Base-by-base conservation (phyloP, 2,113 vertebrate genomes). In the Apus apus region DNA sequence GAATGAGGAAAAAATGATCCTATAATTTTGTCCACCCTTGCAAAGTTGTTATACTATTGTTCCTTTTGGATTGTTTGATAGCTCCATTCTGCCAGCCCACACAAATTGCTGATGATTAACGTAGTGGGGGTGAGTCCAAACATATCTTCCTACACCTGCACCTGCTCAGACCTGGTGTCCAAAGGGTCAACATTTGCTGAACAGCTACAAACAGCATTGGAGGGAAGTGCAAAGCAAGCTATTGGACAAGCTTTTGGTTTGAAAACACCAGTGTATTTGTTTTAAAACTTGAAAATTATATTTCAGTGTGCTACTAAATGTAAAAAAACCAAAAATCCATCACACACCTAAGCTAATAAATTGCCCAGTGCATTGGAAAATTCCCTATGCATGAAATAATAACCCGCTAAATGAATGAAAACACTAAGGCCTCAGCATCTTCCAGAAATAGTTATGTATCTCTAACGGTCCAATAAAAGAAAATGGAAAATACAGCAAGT, bases 51-150 rank as follows among this genome's bases (percentile, higher is more conserved):
- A 76, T 30, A n/a, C 23, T 25, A 23, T 48, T 73, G 36, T 77
- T 95, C 84, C 81, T 70, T 84, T 92, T 53, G 96, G 93, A 78
- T 83, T 94, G 57, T 89, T 82, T 92, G 96, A 96, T 58, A 98
- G 95, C 60, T 98, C 83, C 58, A 64, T 62, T 85, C 73, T 34
- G 51, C 82, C 90, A 51, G 51, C 57, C 54, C 87, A 92, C 80
- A 78, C 89, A 92, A 96, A 86, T 20, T 93, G 85, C 84, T 82
- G 36, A 89, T 89, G 58, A 93, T 73, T 90, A 96, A 93, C 40
- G 73, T 18, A 72, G 64, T 8, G 23, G 61, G 86, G 50, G 54
- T 75, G 46, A 70, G 38, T 87, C 86, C 56, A 96, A 75, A 53
- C 46, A 16, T 53, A 80, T 45, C 61, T 97, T 86, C n/a, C 75